Percentiles rank a stretch among this genome's conserved stretches.
These are phyloP conservation scores for Melanotus villosus DNA, from an alignment of 2,888 invertebrate species.

Conservation along the genomic window DNA sequence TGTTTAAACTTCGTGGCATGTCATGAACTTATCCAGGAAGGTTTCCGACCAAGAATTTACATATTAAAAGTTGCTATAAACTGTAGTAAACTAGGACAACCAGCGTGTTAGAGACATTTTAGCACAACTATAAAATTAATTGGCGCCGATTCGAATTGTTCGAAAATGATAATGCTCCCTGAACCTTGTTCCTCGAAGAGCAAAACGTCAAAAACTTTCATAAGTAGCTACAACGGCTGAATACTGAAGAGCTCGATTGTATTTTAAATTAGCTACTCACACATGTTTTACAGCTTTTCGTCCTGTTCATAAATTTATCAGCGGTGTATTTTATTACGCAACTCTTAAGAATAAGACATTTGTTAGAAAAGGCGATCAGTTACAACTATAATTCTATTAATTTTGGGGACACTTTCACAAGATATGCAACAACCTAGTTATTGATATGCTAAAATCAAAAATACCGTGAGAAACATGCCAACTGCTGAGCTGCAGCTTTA, in stretches of 20 bases:
- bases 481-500: too few species aligned
- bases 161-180: neutral
- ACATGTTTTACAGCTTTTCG: too few species aligned
- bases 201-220: too few species aligned
- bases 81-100: slow-evolving; percentile 28
- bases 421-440: slow-evolving; percentile 3
- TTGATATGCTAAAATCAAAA: slow-evolving; percentile 5
- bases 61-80: slow-evolving; percentile 42
- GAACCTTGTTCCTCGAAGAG: too few species aligned
- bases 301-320: too few species aligned
- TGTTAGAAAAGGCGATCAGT: neutral
- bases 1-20: slow-evolving; percentile 38
- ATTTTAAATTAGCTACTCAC: too few species aligned
- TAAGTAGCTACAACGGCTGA: too few species aligned
- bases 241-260: too few species aligned
- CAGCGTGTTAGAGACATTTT: slow-evolving; percentile 2
- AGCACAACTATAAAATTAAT: slow-evolving; percentile 4
- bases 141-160: neutral
- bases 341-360: neutral
- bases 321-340: too few species aligned
- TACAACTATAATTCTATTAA: neutral
- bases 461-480: slow-evolving; percentile 19
- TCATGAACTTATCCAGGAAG: slow-evolving; percentile 40
- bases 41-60: slow-evolving; percentile 37
- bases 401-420: slow-evolving; percentile 30